These are phyloP conservation scores for Mystacides longicornis DNA, from an alignment of 2,888 invertebrate genomes.

Conservation along the genomic window DNA sequence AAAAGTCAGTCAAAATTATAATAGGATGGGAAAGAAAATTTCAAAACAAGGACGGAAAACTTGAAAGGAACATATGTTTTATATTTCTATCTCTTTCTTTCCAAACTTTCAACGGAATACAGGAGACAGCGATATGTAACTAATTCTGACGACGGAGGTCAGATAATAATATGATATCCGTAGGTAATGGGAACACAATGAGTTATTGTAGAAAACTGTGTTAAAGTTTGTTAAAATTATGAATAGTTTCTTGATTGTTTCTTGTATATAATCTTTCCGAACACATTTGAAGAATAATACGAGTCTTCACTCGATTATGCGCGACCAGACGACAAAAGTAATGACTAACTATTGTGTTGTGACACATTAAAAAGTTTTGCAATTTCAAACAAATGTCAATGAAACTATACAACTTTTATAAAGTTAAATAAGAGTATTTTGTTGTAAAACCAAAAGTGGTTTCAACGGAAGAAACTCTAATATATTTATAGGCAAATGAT, in stretches of 20 bases:
- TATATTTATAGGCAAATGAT: no score
- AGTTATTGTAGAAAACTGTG: constrained; percentile 25
- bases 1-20: neutral
- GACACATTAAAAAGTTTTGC: constrained; percentile 23
- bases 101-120: no score
- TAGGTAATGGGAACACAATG: constrained; percentile 12
- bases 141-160: neutral
- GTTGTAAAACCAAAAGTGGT: no score
- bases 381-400: neutral
- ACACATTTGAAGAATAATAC: constrained; percentile 54
- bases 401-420: neutral
- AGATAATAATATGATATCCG: constrained; percentile 9
- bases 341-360: constrained; percentile 10
- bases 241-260: constrained; percentile 52
- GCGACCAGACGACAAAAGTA: constrained; percentile 18
- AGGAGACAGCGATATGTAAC: neutral
- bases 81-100: neutral
- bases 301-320: constrained; percentile 30
- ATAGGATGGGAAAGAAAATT: constrained; percentile 3
- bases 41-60: constrained; percentile 8
- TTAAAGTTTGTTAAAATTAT: constrained; percentile 53
- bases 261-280: constrained; percentile 52
- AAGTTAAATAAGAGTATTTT: no score
- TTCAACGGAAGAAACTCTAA: no score
- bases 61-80: neutral